Conservation (phyloP, 2,797 vertebrate species). For the Diplodus sargus region DNA sequence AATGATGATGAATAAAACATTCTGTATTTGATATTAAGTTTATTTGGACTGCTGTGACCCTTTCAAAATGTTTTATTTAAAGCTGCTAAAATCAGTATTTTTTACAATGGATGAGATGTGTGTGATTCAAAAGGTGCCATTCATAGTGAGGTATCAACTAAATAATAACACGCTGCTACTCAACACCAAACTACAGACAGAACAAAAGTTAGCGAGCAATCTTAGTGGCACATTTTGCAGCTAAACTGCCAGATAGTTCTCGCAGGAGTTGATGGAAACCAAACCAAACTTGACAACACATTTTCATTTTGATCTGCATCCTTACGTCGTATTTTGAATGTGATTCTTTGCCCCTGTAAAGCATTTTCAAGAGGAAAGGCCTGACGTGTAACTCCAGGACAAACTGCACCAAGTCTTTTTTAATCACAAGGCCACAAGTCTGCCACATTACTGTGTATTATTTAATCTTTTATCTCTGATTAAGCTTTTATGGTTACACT, state of each 20-base stretch:
- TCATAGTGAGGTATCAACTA: neutral
- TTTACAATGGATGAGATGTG: neutral
- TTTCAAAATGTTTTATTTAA: neutral
- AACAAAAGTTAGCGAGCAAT: neutral
- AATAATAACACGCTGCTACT: neutral
- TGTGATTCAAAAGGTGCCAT: neutral
- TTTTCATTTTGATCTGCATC: no score
- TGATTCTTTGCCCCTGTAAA: no score
- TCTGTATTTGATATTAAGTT: neutral
- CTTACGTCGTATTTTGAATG: no score
- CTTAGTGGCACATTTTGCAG: neutral
- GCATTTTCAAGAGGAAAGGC: neutral
- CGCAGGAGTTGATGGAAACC: neutral
- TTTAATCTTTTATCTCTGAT: neutral
- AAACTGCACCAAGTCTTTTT: neutral
- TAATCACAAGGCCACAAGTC: neutral
- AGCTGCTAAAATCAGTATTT: neutral
- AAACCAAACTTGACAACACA: neutral
- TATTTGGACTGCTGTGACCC: neutral
- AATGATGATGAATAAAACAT: neutral
- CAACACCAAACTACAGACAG: neutral
- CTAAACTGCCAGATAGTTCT: neutral
- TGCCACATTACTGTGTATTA: neutral
- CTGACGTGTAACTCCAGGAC: constrained; percentile 2
- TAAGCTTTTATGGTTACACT: neutral